Evolutionary conservation across 2,797 vertebrate species (phyloP), one percentile per base, ranked within the genome.

Genomic region (Gadopsis bispinosus): DNA sequence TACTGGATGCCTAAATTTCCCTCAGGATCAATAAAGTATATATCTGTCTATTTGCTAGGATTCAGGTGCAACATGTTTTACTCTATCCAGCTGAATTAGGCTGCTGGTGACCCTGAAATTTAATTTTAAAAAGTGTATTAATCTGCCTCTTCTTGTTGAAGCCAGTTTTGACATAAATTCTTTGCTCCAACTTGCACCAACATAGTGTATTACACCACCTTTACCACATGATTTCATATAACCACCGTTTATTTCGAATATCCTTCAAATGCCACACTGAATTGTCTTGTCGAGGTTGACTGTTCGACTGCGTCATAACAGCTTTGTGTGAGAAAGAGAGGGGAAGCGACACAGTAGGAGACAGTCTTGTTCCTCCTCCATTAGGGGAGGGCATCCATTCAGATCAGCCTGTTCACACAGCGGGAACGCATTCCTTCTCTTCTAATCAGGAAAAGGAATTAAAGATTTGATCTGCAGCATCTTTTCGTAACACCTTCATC

Each of bases 251-350:
- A 35, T 66, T 65, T 60, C 48, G 51, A 63, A 60, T 75, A 66
- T 39, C 26, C 79, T 67, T 75, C 39, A 61, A 80, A 70, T 75
- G 43, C 8, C 60, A 51, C 54, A 68, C 48, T 80, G 59, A 69
- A 53, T 55, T 62, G 54, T 59, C 62, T 63, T 12, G 9, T 33
- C 11, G 13, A 66, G 54, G 26, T 51, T 78, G 19, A 41, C 59
- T 29, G 31, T 35, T 59, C 9, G 48, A 37, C 48, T 61, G 69
- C 37, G 14, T 53, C 29, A 3, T 69, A 68, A 68, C 74, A 69
- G 63, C 41, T 67, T 17, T 51, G 58, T 43, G 58, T 64, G 29
- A 53, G 37, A 37, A 1, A 20, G 43, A 10, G 26, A 66, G 43
- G 50, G 59, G 16, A 22, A 63, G 43, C 17, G 3, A 31, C 17